Percentiles rank a stretch among this genome's conserved stretches.
phyloP scores from a whole-genome alignment of 2,888 invertebrate genomes.

The Troglohyphantes excavatus region DNA sequence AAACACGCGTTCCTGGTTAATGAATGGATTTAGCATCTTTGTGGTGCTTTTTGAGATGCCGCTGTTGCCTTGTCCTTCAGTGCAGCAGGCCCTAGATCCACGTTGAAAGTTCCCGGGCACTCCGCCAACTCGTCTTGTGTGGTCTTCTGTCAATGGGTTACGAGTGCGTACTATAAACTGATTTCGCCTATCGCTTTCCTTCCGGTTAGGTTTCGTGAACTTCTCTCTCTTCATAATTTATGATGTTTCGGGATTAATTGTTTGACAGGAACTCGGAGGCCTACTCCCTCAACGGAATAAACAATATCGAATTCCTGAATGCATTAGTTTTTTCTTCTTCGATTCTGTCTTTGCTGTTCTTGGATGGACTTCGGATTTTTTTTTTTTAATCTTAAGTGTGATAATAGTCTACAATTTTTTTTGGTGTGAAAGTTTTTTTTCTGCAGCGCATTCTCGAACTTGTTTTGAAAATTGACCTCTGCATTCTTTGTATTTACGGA shows the following conservation, averaged over 20 bases:
- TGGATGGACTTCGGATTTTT: no score
- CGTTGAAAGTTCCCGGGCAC: conserved; percentile 37
- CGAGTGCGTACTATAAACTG: conserved; percentile 42
- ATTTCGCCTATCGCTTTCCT: conserved; percentile 12
- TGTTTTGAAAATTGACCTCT: no score
- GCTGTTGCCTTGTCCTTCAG: not conserved
- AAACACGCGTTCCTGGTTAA: not conserved
- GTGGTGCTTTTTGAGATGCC: not conserved
- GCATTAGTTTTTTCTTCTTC: not conserved
- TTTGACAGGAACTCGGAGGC: not conserved
- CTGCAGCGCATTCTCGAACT: no score
- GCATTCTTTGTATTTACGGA: no score
- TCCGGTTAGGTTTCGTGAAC: conserved; percentile 5
- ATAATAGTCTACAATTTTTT: no score
- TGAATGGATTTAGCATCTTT: not conserved
- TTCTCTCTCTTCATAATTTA: conserved; percentile 8
- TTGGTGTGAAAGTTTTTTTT: no score
- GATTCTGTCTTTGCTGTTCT: not conserved
- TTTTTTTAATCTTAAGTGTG: no score
- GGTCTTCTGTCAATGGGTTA: conserved; percentile 67
- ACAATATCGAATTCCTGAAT: not conserved
- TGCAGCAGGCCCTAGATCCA: not conserved
- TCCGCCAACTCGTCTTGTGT: conserved; percentile 70
- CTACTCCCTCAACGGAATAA: not conserved
- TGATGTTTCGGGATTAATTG: conserved; percentile 26